phyloP scores from a whole-genome alignment of 2,113 vertebrate genomes.

The Eira barbara region DNA sequence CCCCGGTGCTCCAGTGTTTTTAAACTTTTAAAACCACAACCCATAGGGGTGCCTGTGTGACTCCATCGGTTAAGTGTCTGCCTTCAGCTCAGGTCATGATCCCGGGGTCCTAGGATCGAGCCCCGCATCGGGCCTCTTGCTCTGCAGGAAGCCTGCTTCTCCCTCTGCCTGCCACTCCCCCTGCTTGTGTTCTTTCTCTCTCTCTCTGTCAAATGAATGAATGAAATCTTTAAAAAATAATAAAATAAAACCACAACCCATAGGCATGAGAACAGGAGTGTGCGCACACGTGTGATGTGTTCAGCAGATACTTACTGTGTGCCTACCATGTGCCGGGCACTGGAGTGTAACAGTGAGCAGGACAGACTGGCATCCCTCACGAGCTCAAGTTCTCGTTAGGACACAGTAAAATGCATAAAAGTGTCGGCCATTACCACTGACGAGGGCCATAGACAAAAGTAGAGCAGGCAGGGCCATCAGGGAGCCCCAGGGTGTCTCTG shows the following conservation, averaged over 20 bases:
- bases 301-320: not conserved
- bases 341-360: not conserved
- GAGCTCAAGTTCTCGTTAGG: rapidly evolving
- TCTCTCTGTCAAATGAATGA: not conserved
- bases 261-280: not conserved
- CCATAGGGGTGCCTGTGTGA: not conserved
- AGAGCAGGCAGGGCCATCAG: not conserved
- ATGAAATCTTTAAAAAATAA: not conserved
- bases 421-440: rapidly evolving
- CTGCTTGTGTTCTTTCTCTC: not conserved
- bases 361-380: not conserved
- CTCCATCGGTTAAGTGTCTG: not conserved
- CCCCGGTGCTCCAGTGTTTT: not conserved
- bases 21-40: not conserved
- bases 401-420: too few relatives aligned
- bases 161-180: not conserved
- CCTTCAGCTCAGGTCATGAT: not conserved
- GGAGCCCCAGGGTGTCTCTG: not conserved
- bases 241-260: not conserved
- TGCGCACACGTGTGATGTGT: not conserved
- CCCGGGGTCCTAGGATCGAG: not conserved
- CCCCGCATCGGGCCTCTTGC: not conserved
- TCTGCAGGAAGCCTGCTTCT: not conserved
- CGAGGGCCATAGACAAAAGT: rapidly evolving
- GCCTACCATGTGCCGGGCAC: not conserved